Evolutionary conservation across 53 echinoderm and acorn worm species (phyloP), one percentile per base, ranked within the genome.

Genomic region (Zoroaster sp.): DNA sequence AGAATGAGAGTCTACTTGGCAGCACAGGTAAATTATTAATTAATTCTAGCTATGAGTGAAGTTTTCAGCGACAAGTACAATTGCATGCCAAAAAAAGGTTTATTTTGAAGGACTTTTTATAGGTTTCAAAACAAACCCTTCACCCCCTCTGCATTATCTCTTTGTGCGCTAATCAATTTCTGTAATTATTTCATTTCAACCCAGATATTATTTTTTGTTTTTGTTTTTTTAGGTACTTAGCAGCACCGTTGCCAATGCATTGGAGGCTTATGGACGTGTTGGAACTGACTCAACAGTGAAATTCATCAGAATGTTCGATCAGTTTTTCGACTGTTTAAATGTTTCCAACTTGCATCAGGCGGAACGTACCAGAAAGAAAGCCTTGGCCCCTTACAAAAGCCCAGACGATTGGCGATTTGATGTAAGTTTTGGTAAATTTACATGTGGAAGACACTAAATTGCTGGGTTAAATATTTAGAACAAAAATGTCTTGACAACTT

Each of bases 261-360:
- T 90, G 17, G 90, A 90, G 33, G 15, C 44, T 0, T 40, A 52
- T 65, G 83, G 83, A 34, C 37, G 21, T 15, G 11, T 13, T 0
- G 30, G 40, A 42, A 74, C 66, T 1, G 0, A 53, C 5, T 68
- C 75, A 49, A 86, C 86, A 6, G 55, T 85, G 20, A 91, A 91
- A 41, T 91, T 91, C 69, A 77, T 91, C 17, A 5, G 77, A 0
- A 86, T 86, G 86, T 86, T 91, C 31, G 74, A 86, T 40, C 40
- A 49, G 53, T 91, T 91, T 18, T 91, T 91, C 39, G 91, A 91
- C 42, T 91, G 77, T 32, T 46, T 83, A 20, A 90, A 90, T 39
- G 90, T 90, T 4, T 71, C 72, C n/a, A 30, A 44, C 13, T n/a
- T 47, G 2, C 41, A 31, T 67, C 69, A 80, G 49, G 66, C 49